A percentile compares a stretch with the other conserved stretches of the same genome.
Evolutionary conservation across 1,140 invertebrate species (phyloP).

Genomic region (Drosophila nikananu): DNA sequence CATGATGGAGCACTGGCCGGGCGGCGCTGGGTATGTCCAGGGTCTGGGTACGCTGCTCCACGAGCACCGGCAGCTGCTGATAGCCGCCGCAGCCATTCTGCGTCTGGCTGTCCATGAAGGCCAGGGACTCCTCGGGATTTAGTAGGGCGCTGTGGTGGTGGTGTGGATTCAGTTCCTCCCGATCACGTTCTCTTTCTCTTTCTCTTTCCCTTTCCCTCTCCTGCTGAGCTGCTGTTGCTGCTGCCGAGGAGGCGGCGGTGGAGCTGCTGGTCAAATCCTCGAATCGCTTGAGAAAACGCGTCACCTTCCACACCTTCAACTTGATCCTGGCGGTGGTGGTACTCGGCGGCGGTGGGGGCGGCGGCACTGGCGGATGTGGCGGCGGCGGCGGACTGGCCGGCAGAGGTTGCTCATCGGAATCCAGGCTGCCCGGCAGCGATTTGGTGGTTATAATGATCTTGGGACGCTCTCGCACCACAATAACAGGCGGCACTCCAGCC

Average conservation of each 20-base stretch:
- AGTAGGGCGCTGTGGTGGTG: neutral
- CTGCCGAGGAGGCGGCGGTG: neutral
- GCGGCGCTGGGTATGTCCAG: constrained; percentile 71
- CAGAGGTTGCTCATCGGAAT: constrained; percentile 89
- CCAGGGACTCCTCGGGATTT: constrained; percentile 56
- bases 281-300: constrained; percentile 87
- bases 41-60: constrained; percentile 85
- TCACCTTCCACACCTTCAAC: constrained; percentile 88
- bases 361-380: constrained; percentile 12
- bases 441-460: constrained; percentile 88
- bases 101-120: constrained; percentile 71
- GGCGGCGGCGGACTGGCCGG: constrained; percentile 71
- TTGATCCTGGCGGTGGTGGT: constrained; percentile 86
- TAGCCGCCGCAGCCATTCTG: constrained; percentile 85
- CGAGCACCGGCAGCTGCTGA: constrained; percentile 88
- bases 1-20: constrained; percentile 67
- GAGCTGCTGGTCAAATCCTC: constrained; percentile 80
- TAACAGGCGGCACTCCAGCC: constrained; percentile 66
- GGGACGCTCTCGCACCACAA: constrained; percentile 82
- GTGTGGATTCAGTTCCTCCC: constrained; percentile 30
- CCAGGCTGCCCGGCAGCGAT: constrained; percentile 91
- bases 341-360: neutral
- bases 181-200: constrained; percentile 13
- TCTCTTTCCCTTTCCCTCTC: neutral
- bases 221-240: neutral